Percentiles rank a stretch among this genome's conserved stretches.
These are phyloP conservation scores for Actinia equina DNA, from an alignment of 64 coral and sea anemone genomes.

Conservation along the genomic window DNA sequence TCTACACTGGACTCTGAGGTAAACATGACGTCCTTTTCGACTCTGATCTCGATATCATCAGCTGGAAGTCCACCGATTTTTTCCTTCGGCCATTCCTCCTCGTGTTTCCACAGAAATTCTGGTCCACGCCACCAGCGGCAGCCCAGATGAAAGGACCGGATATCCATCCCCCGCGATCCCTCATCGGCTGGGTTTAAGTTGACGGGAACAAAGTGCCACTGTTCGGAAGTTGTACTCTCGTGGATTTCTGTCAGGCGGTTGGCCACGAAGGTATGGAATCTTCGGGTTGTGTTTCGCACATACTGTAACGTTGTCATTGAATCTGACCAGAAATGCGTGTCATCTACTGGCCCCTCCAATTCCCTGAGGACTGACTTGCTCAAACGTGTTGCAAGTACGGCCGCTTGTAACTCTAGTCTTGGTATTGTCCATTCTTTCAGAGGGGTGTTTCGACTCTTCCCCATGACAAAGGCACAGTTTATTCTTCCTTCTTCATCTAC, in stretches of 20 bases:
- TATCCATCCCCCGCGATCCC: slow-evolving; percentile 19
- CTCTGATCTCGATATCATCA: slow-evolving; percentile 8
- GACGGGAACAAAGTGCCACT: too few species aligned
- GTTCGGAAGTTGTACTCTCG: too few species aligned
- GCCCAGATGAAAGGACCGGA: not conserved
- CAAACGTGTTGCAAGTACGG: not conserved
- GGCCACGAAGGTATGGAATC: too few species aligned
- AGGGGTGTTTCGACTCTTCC: not conserved
- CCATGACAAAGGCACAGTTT: slow-evolving; percentile 21
- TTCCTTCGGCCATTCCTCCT: slow-evolving; percentile 12
- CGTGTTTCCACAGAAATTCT: slow-evolving; percentile 28
- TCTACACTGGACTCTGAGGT: not conserved
- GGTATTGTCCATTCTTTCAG: not conserved
- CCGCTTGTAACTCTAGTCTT: not conserved
- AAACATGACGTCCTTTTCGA: not conserved
- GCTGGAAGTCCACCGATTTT: not conserved
- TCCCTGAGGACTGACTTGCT: not conserved
- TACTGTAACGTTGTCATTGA: too few species aligned
- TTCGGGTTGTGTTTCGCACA: too few species aligned
- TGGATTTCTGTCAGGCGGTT: too few species aligned
- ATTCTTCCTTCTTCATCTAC: slow-evolving; percentile 29
- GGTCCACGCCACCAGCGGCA: slow-evolving; percentile 28
- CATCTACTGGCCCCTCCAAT: too few species aligned
- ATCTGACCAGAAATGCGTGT: too few species aligned
- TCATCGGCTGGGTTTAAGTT: too few species aligned